These are phyloP conservation scores for Heliconius eleuchia DNA, from an alignment of 1,140 invertebrate species.

Conservation along the genomic window DNA sequence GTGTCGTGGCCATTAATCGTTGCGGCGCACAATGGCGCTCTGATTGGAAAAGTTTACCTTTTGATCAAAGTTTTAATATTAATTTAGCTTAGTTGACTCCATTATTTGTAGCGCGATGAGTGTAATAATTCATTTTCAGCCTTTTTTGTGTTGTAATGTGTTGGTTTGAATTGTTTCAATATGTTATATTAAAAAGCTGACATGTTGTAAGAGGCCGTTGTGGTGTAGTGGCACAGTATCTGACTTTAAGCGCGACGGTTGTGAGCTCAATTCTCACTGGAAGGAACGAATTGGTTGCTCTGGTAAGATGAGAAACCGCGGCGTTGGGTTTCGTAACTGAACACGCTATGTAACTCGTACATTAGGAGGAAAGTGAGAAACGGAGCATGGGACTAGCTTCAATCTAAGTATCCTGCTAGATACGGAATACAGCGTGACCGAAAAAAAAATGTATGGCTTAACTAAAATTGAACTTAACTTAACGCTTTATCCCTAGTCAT, in stretches of 20 bases:
- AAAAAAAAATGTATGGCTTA: no score
- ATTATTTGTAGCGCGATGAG: slow-evolving; percentile 28
- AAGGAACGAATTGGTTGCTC: background rate
- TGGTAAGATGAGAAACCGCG: background rate
- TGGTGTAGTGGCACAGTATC: background rate
- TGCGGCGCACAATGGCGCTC: slow-evolving; percentile 41
- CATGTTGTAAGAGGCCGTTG: no score
- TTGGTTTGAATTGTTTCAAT: background rate
- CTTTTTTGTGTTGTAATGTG: background rate
- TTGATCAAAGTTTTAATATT: slow-evolving; percentile 62
- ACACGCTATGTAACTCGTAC: background rate
- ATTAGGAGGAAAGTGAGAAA: background rate
- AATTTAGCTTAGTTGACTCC: slow-evolving; percentile 44
- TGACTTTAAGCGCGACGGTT: background rate
- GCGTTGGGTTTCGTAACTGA: background rate
- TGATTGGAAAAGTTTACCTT: slow-evolving; percentile 61
- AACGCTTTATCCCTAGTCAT: no score
- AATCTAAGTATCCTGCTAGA: no score
- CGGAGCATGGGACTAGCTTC: no score
- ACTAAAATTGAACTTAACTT: no score
- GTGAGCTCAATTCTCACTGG: background rate
- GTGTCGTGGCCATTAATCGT: slow-evolving; percentile 51
- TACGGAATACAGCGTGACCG: background rate
- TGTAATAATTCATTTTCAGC: slow-evolving; percentile 18
- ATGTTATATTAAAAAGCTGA: no score